A percentile compares a stretch with the other conserved stretches of the same genome.
These are phyloP conservation scores for Yponomeuta cagnagella DNA, from an alignment of 2,888 invertebrate species.

Conservation along the genomic window DNA sequence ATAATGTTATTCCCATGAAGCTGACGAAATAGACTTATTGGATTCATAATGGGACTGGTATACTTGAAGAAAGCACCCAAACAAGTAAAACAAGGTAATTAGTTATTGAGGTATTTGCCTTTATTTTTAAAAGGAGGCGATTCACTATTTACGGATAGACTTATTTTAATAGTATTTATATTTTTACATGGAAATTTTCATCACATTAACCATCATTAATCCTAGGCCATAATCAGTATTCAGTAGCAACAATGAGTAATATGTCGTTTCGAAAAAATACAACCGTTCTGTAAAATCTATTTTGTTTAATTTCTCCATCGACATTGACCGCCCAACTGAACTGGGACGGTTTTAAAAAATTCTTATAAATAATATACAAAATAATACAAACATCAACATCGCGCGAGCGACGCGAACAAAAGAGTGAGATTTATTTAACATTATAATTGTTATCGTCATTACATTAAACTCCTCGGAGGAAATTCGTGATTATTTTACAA, in stretches of 20 bases:
- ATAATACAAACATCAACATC: constrained; percentile 71
- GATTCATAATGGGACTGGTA: not conserved
- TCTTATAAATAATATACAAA: constrained; percentile 75
- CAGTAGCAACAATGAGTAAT: constrained; percentile 64
- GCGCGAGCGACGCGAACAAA: constrained; percentile 42
- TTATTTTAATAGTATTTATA: constrained; percentile 72
- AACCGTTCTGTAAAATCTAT: constrained; percentile 64
- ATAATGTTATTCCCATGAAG: too few relatives aligned
- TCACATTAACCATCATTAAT: constrained; percentile 68
- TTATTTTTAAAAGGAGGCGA: constrained; percentile 72
- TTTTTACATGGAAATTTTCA: constrained; percentile 75
- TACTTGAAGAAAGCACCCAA: not conserved
- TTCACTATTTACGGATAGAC: constrained; percentile 70
- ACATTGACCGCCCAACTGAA: constrained; percentile 39
- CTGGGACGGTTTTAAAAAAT: constrained; percentile 56
- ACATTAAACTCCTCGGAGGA: constrained; percentile 52
- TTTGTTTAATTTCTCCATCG: constrained; percentile 41
- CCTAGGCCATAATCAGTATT: constrained; percentile 68
- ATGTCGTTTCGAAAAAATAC: constrained; percentile 69
- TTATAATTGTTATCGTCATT: constrained; percentile 34
- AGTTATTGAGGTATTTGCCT: constrained; percentile 72
- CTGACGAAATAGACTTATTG: not conserved
- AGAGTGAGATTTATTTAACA: constrained; percentile 67
- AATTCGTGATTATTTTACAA: constrained; percentile 61
- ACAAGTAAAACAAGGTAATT: constrained; percentile 47